Percentiles rank a stretch among this genome's conserved stretches.
Evolutionary conservation across 2,113 vertebrate genomes (phyloP).

Genomic region (Clarias magur): DNA sequence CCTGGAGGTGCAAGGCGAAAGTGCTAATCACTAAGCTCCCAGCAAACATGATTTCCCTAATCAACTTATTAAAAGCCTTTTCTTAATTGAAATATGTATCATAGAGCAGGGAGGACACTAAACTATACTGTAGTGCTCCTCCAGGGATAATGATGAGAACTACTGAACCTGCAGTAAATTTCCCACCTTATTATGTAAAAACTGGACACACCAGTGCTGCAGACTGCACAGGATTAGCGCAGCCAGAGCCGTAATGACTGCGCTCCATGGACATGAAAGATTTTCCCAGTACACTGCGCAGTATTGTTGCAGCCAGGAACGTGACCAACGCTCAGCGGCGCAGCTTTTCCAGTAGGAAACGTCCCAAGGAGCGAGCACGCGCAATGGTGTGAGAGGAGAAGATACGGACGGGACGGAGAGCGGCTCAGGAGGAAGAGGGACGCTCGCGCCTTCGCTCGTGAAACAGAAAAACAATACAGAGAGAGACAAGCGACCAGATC

Average conservation of each 20-base stretch:
- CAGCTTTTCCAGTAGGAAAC: slow-evolving; percentile 57
- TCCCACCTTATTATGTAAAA: neutral
- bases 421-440: slow-evolving; percentile 32
- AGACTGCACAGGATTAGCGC: neutral
- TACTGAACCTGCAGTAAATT: neutral
- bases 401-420: slow-evolving; percentile 62
- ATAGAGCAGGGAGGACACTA: too few species aligned
- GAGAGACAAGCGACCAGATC: neutral
- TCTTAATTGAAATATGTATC: too few species aligned
- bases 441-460: slow-evolving; percentile 40
- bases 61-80: too few species aligned
- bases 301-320: slow-evolving; percentile 37
- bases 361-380: slow-evolving; percentile 61
- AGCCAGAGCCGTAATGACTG: neutral
- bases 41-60: too few species aligned
- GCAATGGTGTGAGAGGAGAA: slow-evolving; percentile 49
- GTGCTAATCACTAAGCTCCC: too few species aligned
- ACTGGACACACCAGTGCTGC: neutral
- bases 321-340: slow-evolving; percentile 8
- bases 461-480: neutral
- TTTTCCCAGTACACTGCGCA: slow-evolving; percentile 42
- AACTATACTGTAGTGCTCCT: too few species aligned
- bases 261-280: neutral
- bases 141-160: too few species aligned
- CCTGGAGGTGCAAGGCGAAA: too few species aligned